Evolutionary conservation across 2,888 invertebrate species (phyloP).

Genomic region (Tricholauxania praeusta): DNA sequence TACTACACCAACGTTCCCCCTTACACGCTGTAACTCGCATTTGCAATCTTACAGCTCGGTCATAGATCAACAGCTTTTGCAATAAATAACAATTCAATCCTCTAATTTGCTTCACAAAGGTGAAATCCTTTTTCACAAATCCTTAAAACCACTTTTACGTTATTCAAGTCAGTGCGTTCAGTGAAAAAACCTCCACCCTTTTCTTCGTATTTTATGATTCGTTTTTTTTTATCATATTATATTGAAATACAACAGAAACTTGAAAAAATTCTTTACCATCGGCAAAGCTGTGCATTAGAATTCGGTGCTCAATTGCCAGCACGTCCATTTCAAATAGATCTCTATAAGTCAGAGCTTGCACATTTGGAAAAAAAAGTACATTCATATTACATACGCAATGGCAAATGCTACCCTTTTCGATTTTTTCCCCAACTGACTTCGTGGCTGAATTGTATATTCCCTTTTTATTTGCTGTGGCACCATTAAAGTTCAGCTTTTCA

Average conservation of each 20-base stretch:
- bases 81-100: conserved; percentile 63
- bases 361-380: neutral
- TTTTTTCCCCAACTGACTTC: neutral
- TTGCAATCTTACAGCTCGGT: too few species aligned
- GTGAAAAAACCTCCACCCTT: neutral
- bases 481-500: conserved; percentile 19
- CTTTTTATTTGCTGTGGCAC: conserved; percentile 15
- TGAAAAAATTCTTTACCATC: neutral
- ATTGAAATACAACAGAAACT: conserved; percentile 22
- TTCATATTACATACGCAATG: conserved; percentile 14
- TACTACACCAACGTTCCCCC: too few species aligned
- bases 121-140: conserved; percentile 55
- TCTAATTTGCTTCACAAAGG: conserved; percentile 62
- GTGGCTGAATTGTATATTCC: neutral
- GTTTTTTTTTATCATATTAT: conserved; percentile 13
- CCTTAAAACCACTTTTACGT: conserved; percentile 43
- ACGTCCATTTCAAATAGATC: conserved; percentile 23
- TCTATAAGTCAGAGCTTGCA: conserved; percentile 19
- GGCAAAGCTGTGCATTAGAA: neutral
- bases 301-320: conserved; percentile 12
- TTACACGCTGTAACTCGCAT: too few species aligned
- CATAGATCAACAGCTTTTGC: conserved; percentile 57
- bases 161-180: conserved; percentile 12
- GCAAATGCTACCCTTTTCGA: neutral
- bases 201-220: neutral